phyloP scores from a whole-genome alignment of 1,140 invertebrate species.

The Drosophila grimshawi region DNA sequence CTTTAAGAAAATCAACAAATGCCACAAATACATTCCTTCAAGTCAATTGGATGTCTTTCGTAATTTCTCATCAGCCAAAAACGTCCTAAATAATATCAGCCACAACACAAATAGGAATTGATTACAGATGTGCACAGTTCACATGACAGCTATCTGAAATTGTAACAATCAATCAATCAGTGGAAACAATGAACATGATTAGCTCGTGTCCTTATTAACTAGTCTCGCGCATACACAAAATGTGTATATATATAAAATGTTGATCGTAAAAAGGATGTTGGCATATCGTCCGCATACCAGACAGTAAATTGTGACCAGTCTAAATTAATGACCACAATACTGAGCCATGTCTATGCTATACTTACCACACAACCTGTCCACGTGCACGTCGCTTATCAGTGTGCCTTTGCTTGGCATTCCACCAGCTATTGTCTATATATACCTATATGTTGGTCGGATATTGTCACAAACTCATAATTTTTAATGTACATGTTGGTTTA shows the following conservation, averaged over 20 bases:
- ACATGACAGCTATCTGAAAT: constrained; percentile 18
- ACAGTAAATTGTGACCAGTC: constrained; percentile 26
- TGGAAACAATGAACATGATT: constrained; percentile 75
- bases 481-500: constrained; percentile 16
- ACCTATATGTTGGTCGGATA: constrained; percentile 7
- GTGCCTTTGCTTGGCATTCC: not conserved
- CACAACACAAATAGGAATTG: constrained; percentile 20
- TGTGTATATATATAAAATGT: not conserved
- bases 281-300: constrained; percentile 32
- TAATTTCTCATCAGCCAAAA: not conserved
- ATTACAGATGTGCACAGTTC: constrained; percentile 20
- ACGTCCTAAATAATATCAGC: constrained; percentile 2
- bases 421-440: constrained; percentile 2
- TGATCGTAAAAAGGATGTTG: constrained; percentile 41
- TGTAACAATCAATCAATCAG: constrained; percentile 69
- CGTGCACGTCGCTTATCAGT: constrained; percentile 59
- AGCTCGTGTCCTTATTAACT: constrained; percentile 67
- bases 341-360: constrained; percentile 38
- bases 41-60: not conserved
- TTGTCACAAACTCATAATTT: constrained; percentile 34
- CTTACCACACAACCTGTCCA: constrained; percentile 9
- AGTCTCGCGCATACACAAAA: constrained; percentile 29
- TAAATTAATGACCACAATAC: constrained; percentile 47
- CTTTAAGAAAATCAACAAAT: no score
- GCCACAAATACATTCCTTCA: no score